Conservation (phyloP, 2,888 invertebrate genomes). For the Leucophora obtusa region DNA sequence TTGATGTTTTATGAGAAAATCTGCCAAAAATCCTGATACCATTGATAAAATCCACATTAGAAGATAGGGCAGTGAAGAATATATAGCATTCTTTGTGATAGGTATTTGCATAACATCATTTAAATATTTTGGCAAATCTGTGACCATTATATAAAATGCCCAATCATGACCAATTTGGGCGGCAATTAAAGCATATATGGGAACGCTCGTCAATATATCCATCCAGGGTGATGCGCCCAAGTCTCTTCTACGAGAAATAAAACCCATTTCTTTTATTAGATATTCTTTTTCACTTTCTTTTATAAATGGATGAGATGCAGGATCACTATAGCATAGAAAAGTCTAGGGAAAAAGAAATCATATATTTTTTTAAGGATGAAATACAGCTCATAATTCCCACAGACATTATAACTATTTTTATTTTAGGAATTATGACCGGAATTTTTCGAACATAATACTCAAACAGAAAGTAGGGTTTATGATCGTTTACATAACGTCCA, state of each 20-base stretch:
- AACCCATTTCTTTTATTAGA: slow-evolving; percentile 82
- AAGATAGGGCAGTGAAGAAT: slow-evolving; percentile 81
- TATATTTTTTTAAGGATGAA: too few relatives aligned
- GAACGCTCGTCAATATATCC: slow-evolving; percentile 82
- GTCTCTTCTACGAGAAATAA: slow-evolving; percentile 77
- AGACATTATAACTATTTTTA: too few relatives aligned
- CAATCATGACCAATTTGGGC: slow-evolving; percentile 84
- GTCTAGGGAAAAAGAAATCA: slow-evolving; percentile 74
- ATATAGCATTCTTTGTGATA: slow-evolving; percentile 80
- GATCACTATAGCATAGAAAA: slow-evolving; percentile 82
- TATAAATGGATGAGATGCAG: slow-evolving; percentile 85
- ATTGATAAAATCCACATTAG: slow-evolving; percentile 81
- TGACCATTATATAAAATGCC: slow-evolving; percentile 82
- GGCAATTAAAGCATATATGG: slow-evolving; percentile 84
- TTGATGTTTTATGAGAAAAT: slow-evolving; percentile 81
- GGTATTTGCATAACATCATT: slow-evolving; percentile 80
- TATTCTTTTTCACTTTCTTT: slow-evolving; percentile 83
- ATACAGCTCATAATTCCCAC: too few relatives aligned
- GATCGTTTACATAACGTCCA: too few relatives aligned
- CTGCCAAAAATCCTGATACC: slow-evolving; percentile 82
- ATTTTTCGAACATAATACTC: too few relatives aligned
- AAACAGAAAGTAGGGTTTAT: too few relatives aligned
- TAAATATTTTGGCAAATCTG: slow-evolving; percentile 82
- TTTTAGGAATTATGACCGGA: too few relatives aligned
- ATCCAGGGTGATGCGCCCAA: slow-evolving; percentile 84